A percentile compares a stretch with the other conserved stretches of the same genome.
Evolutionary conservation across 2,888 invertebrate species (phyloP).

Genomic region (Lasius platythorax): DNA sequence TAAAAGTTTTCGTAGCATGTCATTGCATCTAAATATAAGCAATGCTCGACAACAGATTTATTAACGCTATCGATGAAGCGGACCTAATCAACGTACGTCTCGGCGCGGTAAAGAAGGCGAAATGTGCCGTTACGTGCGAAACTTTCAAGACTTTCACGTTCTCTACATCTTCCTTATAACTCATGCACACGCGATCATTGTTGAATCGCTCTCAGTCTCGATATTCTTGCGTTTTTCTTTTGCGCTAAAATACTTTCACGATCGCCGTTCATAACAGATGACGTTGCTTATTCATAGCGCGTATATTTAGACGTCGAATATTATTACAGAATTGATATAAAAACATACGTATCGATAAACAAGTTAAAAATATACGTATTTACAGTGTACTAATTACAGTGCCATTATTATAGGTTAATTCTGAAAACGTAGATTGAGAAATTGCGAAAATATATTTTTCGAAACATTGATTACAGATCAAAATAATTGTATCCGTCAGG

Average conservation of each 20-base stretch:
- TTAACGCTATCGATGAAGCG: conserved; percentile 67
- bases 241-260: conserved; percentile 58
- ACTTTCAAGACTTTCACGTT: conserved; percentile 71
- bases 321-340: not conserved
- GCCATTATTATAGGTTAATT: not conserved
- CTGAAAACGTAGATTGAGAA: not conserved
- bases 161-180: conserved; percentile 44
- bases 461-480: not conserved
- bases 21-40: conserved; percentile 25
- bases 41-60: conserved; percentile 60
- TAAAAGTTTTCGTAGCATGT: conserved; percentile 31
- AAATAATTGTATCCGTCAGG: not conserved
- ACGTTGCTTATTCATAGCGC: conserved; percentile 46
- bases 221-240: conserved; percentile 39
- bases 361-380: not conserved
- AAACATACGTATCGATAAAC: not conserved
- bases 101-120: conserved; percentile 32
- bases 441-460: not conserved
- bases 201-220: conserved; percentile 63
- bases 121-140: conserved; percentile 57
- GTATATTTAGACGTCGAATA: conserved; percentile 43
- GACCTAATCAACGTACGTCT: conserved; percentile 48
- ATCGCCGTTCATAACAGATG: conserved; percentile 51
- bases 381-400: not conserved
- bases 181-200: conserved; percentile 50